A percentile compares a stretch with the other conserved stretches of the same genome.
These are phyloP conservation scores for Drosophila prosaltans DNA, from an alignment of 1,140 invertebrate species.

Conservation along the genomic window DNA sequence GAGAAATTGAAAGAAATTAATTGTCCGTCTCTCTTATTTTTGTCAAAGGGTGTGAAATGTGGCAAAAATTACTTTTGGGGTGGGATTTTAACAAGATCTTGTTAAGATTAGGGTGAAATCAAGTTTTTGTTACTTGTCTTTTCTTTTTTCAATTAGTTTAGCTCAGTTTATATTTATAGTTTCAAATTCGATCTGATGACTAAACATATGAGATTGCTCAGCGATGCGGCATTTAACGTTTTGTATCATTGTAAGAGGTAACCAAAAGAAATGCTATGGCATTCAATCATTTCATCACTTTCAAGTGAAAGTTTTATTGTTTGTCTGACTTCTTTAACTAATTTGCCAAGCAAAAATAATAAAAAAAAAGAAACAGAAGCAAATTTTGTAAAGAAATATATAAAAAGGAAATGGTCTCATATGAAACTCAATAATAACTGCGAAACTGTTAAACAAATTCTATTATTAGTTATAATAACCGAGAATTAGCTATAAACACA, in stretches of 20 bases:
- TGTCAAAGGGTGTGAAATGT: constrained; percentile 10
- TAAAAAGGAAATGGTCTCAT: constrained; percentile 7
- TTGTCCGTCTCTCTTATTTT: background rate
- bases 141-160: constrained; percentile 32
- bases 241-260: constrained; percentile 29
- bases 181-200: constrained; percentile 28
- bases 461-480: background rate
- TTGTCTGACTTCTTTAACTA: constrained; percentile 55
- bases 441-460: background rate
- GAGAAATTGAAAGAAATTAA: constrained; percentile 1
- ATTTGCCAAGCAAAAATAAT: constrained; percentile 41
- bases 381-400: constrained; percentile 1
- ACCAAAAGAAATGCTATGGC: constrained; percentile 63
- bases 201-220: constrained; percentile 34
- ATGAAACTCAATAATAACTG: background rate
- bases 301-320: constrained; percentile 66
- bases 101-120: constrained; percentile 20
- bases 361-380: background rate
- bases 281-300: constrained; percentile 61
- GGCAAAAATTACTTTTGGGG: background rate
- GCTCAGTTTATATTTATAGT: constrained; percentile 47
- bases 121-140: constrained; percentile 13
- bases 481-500: background rate
- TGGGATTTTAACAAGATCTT: constrained; percentile 13
- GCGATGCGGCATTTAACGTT: constrained; percentile 44